Conservation (phyloP, 1,140 invertebrate genomes). For the Pseudobourletiella spinata region DNA sequence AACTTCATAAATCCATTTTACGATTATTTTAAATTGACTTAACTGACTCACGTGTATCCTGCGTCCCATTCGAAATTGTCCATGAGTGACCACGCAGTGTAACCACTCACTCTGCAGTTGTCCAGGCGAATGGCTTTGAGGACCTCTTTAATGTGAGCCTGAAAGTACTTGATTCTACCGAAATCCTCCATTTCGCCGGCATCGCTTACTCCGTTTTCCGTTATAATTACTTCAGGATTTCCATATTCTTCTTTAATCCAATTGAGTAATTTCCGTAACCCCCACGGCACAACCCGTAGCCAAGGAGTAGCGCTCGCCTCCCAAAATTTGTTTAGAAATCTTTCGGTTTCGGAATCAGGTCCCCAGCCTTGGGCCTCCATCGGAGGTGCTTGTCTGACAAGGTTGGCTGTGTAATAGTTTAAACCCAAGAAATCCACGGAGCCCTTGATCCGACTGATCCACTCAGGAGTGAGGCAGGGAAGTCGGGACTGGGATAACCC, state of each 20-base stretch:
- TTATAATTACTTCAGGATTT: constrained; percentile 40
- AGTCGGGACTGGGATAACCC: constrained; percentile 46
- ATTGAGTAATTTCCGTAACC: constrained; percentile 40
- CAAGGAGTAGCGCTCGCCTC: neutral
- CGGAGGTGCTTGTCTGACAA: constrained; percentile 16
- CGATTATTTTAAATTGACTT: constrained; percentile 26
- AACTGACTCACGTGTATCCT: constrained; percentile 39
- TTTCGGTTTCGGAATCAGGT: constrained; percentile 7
- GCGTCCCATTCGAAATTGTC: constrained; percentile 20
- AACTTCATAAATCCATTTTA: neutral
- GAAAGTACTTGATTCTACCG: constrained; percentile 39
- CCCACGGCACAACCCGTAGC: constrained; percentile 39
- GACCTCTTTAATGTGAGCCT: constrained; percentile 39
- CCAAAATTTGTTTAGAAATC: constrained; percentile 10
- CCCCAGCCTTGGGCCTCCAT: constrained; percentile 11
- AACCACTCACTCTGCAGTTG: constrained; percentile 20
- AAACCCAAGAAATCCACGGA: constrained; percentile 5
- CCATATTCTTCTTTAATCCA: constrained; percentile 41
- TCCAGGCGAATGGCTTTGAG: constrained; percentile 24
- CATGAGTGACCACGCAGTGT: constrained; percentile 22
- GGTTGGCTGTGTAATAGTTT: constrained; percentile 48
- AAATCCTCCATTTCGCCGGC: constrained; percentile 38
- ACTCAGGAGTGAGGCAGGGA: constrained; percentile 41
- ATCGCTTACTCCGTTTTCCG: constrained; percentile 44
- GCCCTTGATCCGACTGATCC: constrained; percentile 45